Evolutionary conservation across 2,113 vertebrate genomes (phyloP), one percentile per base, ranked within the genome.

Genomic region (Corythoichthys intestinalis): DNA sequence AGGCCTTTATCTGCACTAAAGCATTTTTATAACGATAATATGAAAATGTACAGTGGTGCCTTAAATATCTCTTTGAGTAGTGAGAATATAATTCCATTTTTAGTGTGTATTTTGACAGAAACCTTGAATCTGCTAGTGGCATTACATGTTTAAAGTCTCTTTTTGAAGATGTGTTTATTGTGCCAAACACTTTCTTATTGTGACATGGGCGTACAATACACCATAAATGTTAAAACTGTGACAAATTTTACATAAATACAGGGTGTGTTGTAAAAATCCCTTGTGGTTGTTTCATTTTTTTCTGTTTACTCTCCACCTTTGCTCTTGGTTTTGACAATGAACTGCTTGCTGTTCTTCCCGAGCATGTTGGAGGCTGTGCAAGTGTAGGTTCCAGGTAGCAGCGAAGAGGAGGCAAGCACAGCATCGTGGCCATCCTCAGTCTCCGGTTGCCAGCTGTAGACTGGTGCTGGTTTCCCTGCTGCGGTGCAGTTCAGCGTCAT

Each of bases 301-400:
- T 8, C 41, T 44, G 41, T 44, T 44, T 47, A 5, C 15, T 13
- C 35, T 64, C 47, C 71, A 90, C 86, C 87, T 88, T 86, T 85
- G 69, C 74, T 78, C 72, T 82, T 84, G 66, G 74, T 77, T 72
- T 83, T 85, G 70, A 92, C 65, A 20, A 74, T 82, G 73, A 92
- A 92, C 72, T 86, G 77, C 83, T 92, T 92, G 86, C 75, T 90
- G 75, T 79, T 86, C 74, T 86, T 87, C 63, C 82, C 90, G 49
- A 90, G 75, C 1, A 62, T 69, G 44, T 92, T 92, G 39, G 88
- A 90, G 65, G 88, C 90, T 2, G 81, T 88, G 66, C 91, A 92
- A 65, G 79, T 86, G 78, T 91, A 91, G 38, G 83, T 87, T 6
- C 90, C 91, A 28, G 90, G 88, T 13, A 80, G 76, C 67, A 91